Evolutionary conservation across 2,797 vertebrate genomes (phyloP).

Genomic region (Coluber constrictor): DNA sequence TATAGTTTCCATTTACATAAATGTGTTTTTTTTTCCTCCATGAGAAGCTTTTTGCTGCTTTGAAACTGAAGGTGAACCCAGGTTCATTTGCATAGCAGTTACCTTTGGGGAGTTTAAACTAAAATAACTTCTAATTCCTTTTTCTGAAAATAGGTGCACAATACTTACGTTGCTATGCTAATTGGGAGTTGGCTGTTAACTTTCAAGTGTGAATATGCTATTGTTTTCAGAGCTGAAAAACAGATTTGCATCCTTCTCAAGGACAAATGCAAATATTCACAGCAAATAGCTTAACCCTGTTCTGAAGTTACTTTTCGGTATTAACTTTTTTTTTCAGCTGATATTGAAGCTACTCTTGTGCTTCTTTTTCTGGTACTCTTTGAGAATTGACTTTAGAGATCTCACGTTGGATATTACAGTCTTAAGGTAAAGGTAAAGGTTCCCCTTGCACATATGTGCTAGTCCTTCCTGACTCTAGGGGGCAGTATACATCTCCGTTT

Average conservation of each 20-base stretch:
- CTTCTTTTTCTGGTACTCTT: not conserved
- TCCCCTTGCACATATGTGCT: too few relatives aligned
- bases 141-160: slow-evolving; percentile 47
- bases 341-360: not conserved
- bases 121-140: slow-evolving; percentile 42
- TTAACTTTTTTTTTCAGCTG: not conserved
- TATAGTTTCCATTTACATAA: accelerated
- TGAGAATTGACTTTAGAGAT: not conserved
- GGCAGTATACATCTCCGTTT: too few relatives aligned
- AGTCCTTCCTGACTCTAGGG: too few relatives aligned
- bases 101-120: slow-evolving; percentile 42
- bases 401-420: not conserved
- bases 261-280: not conserved
- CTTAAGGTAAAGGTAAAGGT: too few relatives aligned
- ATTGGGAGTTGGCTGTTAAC: slow-evolving; percentile 7
- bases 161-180: not conserved
- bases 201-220: not conserved
- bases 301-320: not conserved
- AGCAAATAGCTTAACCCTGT: not conserved
- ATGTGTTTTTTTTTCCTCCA: slow-evolving; percentile 29
- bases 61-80: not conserved
- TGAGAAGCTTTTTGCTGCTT: slow-evolving; percentile 7
- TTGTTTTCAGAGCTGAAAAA: not conserved
- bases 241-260: not conserved
- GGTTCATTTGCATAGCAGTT: slow-evolving; percentile 44